Percentiles rank a stretch among this genome's conserved stretches.
phyloP scores from a whole-genome alignment of 2,888 invertebrate species.

The Osmoderma eremita region DNA sequence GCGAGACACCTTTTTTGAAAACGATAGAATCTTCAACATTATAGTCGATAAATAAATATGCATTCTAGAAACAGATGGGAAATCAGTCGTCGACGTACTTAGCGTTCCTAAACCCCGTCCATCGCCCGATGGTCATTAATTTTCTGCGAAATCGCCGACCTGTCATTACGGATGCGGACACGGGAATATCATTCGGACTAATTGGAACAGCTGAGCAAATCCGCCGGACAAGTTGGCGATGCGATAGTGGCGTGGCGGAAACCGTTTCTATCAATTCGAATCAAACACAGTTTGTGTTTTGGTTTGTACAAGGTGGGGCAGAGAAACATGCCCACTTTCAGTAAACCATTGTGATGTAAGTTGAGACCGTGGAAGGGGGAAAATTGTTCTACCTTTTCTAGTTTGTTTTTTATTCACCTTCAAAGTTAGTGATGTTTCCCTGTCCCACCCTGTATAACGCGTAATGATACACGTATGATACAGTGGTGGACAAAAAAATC shows the following conservation, averaged over 20 bases:
- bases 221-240: slow-evolving; percentile 16
- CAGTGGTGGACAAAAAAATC: too few species aligned
- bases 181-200: slow-evolving; percentile 51
- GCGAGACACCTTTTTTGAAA: neutral
- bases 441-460: too few species aligned
- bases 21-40: neutral
- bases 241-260: slow-evolving; percentile 15
- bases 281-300: too few species aligned
- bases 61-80: slow-evolving; percentile 55
- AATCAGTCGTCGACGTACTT: slow-evolving; percentile 54
- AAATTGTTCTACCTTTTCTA: too few species aligned
- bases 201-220: slow-evolving; percentile 51
- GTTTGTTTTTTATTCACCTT: too few species aligned
- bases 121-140: slow-evolving; percentile 54
- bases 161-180: slow-evolving; percentile 44
- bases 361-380: too few species aligned
- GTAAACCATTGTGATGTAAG: too few species aligned
- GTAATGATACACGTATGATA: too few species aligned
- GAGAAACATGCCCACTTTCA: too few species aligned
- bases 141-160: slow-evolving; percentile 37
- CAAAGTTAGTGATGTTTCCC: too few species aligned
- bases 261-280: too few species aligned
- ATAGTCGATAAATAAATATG: slow-evolving; percentile 23
- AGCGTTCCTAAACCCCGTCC: slow-evolving; percentile 51
- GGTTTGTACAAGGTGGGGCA: too few species aligned